Conservation (phyloP, 2,797 vertebrate species). For the Pyrocephalus nanus region DNA sequence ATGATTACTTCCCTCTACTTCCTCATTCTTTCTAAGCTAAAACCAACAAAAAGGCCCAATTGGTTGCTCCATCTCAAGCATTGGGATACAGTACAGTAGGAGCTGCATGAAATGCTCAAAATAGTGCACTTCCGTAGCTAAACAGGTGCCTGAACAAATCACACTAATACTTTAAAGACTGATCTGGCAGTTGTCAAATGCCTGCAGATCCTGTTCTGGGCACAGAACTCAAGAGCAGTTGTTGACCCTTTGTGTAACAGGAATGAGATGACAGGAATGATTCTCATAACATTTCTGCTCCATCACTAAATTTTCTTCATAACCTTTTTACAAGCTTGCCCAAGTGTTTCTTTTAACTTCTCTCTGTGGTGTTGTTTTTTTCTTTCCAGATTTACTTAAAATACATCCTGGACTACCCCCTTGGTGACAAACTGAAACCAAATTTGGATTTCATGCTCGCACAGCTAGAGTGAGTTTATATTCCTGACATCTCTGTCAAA, state of each 20-base stretch:
- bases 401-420: constrained; percentile 95
- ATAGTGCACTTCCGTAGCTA: not conserved
- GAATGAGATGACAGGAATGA: not conserved
- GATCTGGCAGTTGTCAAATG: not conserved
- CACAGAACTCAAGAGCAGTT: not conserved
- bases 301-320: not conserved
- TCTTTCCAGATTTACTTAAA: constrained; percentile 89
- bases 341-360: not conserved
- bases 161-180: not conserved
- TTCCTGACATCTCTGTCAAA: not conserved
- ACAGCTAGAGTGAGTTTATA: constrained; percentile 84
- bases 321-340: not conserved
- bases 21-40: not conserved
- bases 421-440: constrained; percentile 86
- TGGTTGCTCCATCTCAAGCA: not conserved
- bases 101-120: not conserved
- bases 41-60: not conserved
- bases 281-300: not conserved
- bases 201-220: not conserved
- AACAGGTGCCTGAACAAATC: not conserved
- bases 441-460: constrained; percentile 92
- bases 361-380: not conserved
- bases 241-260: not conserved
- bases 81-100: not conserved
- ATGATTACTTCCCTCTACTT: not conserved